Conservation (phyloP, 1,140 invertebrate genomes). For the Drosophila melanica region DNA sequence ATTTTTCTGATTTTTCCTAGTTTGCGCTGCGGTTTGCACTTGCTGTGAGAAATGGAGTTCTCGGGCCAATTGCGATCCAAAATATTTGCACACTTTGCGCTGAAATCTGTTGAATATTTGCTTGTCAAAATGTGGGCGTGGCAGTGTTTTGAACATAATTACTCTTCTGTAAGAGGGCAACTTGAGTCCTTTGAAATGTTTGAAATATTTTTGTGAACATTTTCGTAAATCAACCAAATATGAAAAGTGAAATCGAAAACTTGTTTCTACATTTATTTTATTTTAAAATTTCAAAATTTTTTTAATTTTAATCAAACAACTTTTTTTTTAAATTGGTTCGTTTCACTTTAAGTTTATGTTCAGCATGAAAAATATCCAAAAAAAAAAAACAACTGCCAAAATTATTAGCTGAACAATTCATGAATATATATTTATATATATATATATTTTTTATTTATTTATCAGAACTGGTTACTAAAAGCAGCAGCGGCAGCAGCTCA, state of each 20-base stretch:
- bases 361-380: neutral
- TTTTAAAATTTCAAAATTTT: too few species aligned
- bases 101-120: constrained; percentile 34
- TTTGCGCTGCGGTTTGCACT: constrained; percentile 41
- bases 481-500: constrained; percentile 10
- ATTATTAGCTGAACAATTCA: constrained; percentile 7
- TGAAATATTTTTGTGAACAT: neutral
- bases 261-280: too few species aligned
- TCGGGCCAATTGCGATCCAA: constrained; percentile 41
- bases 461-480: constrained; percentile 3
- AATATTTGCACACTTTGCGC: constrained; percentile 42
- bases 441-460: neutral
- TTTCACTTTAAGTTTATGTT: too few species aligned
- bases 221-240: neutral
- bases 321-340: too few species aligned
- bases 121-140: constrained; percentile 45
- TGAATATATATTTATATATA: neutral
- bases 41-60: constrained; percentile 35
- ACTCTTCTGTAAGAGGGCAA: constrained; percentile 29
- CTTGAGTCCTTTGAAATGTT: constrained; percentile 20
- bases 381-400: constrained; percentile 18
- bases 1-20: constrained; percentile 26
- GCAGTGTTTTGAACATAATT: constrained; percentile 38
- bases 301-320: too few species aligned
- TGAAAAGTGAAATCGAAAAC: too few species aligned